Evolutionary conservation across 2,797 vertebrate species (phyloP), one percentile per base, ranked within the genome.

Genomic region (Botia almorhae): DNA sequence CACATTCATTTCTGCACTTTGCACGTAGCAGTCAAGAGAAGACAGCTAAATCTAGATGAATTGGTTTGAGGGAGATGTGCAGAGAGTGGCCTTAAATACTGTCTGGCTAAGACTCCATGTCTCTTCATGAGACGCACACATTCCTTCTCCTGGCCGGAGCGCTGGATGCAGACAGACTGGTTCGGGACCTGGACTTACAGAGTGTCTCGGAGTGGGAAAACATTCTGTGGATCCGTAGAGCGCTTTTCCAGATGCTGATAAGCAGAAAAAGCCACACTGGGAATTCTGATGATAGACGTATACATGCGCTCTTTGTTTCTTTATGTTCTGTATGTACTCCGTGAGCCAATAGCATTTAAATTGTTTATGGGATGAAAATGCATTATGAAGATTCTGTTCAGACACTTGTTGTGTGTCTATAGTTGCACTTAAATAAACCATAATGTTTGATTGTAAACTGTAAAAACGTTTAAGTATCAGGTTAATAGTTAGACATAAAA

Each of bases 31-130:
- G 76, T 70, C 58, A 82, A 76, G 21, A 53, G 73, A 73, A 74
- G 82, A 84, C 82, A 83, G 61, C 76, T 79, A 84, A 65, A 84
- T 85, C 81, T 72, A 88, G 86, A 87, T 75, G 33, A 88, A 89
- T 83, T 74, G 50, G 60, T 79, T 74, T 75, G 36, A 81, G 69
- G 75, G 60, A 83, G 81, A 84, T 43, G 29, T 53, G 36, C 72
- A 58, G 68, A 74, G 68, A 77, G 74, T 33, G 36, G n/a, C 46
- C 69, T 72, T 67, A 76, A 60, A 87, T 84, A 81, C 4, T 10
- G 50, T 68, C 70, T 81, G 58, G 72, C 58, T 76, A 68, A 68
- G 73, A 50, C 69, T 43, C 19, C 10, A 39, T 64, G 76, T 46
- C 58, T 75, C 29, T 60, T 69, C 65, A 70, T 68, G 69, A 81